Percentiles rank a stretch among this genome's conserved stretches.
Conservation (phyloP, 2,113 vertebrate species). For the Python bivittatus region DNA sequence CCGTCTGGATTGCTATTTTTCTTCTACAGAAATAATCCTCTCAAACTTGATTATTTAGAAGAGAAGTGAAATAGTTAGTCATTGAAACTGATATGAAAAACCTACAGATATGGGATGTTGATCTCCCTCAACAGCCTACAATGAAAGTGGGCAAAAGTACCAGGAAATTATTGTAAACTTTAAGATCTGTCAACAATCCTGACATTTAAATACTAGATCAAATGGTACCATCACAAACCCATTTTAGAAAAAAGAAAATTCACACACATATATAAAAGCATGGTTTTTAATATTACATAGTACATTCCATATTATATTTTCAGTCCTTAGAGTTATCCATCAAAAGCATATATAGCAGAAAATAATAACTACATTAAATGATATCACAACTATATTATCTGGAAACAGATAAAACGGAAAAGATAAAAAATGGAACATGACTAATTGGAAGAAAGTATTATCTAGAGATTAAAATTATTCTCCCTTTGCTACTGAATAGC, state of each 20-base stretch:
- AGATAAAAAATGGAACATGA: constrained; percentile 3
- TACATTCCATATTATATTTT: not conserved
- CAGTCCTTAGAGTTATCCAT: not conserved
- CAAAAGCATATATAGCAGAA: not conserved
- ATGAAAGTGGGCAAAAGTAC: not conserved
- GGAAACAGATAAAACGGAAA: constrained; percentile 1
- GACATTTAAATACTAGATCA: not conserved
- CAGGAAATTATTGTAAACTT: not conserved
- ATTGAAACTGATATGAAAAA: not conserved
- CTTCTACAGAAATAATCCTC: not conserved
- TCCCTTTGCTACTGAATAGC: constrained; percentile 42
- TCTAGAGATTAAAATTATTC: constrained; percentile 44
- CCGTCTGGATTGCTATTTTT: not conserved
- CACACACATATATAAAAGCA: too few relatives aligned
- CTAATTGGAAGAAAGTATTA: constrained; percentile 8
- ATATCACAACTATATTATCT: not conserved
- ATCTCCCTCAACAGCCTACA: not conserved
- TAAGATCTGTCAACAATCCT: not conserved
- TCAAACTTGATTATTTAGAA: not conserved
- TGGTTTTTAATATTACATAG: not conserved
- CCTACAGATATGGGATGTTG: not conserved
- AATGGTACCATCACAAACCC: not conserved
- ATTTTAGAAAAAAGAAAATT: not conserved
- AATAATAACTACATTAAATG: not conserved
- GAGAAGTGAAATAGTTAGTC: not conserved